Evolutionary conservation across 2,888 invertebrate genomes (phyloP).

Genomic region (Hydrotaea cyrtoneurina): DNA sequence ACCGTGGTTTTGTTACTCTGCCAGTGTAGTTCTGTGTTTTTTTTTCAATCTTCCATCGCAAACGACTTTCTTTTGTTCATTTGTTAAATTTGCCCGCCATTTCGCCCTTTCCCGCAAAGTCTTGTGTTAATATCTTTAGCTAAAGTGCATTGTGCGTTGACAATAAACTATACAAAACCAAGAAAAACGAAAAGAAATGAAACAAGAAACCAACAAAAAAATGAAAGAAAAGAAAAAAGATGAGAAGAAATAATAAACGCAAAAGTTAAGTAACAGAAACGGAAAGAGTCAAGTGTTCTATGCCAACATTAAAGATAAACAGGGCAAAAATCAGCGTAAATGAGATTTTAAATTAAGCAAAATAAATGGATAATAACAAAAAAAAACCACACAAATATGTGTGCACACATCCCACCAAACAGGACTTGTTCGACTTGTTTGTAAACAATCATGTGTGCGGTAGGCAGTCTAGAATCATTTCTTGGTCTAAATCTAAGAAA

Average conservation of each 20-base stretch:
- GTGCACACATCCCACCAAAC: too few relatives aligned
- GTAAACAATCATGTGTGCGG: too few relatives aligned
- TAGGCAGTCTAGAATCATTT: too few relatives aligned
- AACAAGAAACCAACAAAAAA: slow-evolving; percentile 23
- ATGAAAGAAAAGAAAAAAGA: slow-evolving; percentile 37
- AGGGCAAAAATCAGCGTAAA: not conserved
- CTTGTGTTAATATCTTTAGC: slow-evolving; percentile 38
- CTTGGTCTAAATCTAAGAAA: too few relatives aligned
- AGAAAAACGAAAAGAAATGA: not conserved
- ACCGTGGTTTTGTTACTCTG: slow-evolving; percentile 23
- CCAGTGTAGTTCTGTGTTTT: not conserved
- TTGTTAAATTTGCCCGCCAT: not conserved
- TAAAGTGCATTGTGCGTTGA: slow-evolving; percentile 58
- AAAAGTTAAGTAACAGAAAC: slow-evolving; percentile 51
- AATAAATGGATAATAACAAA: not conserved
- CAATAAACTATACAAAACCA: slow-evolving; percentile 58
- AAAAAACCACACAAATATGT: too few relatives aligned
- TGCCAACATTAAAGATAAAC: slow-evolving; percentile 14
- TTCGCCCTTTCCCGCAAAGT: slow-evolving; percentile 22
- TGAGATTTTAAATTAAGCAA: not conserved
- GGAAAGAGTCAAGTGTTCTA: not conserved
- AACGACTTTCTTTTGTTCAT: slow-evolving; percentile 36
- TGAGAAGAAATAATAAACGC: slow-evolving; percentile 40
- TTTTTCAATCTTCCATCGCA: slow-evolving; percentile 29
- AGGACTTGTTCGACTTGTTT: too few relatives aligned